Conservation (phyloP, 1,140 invertebrate species). For the Drosophila melanica region DNA sequence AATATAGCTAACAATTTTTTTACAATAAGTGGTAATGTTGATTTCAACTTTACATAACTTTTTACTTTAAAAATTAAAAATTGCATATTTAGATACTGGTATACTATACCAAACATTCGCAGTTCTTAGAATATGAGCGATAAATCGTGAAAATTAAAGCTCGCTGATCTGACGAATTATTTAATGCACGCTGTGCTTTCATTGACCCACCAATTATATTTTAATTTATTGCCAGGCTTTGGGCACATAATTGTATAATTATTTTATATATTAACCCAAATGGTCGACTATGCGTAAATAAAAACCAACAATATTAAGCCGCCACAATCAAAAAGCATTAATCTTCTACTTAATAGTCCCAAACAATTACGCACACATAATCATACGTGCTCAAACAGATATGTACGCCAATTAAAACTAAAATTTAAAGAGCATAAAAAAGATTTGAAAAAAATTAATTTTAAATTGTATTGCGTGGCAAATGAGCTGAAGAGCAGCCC, state of each 20-base stretch:
- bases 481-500: slow-evolving; percentile 15
- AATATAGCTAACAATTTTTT: too few relatives aligned
- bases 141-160: background rate
- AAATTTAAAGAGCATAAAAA: slow-evolving; percentile 17
- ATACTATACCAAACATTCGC: too few relatives aligned
- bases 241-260: slow-evolving; percentile 36
- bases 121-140: background rate
- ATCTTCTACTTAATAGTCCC: slow-evolving; percentile 33
- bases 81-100: too few relatives aligned
- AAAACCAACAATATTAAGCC: slow-evolving; percentile 41
- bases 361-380: slow-evolving; percentile 22
- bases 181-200: background rate
- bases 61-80: too few relatives aligned
- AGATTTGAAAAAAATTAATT: slow-evolving; percentile 14
- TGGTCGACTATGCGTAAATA: slow-evolving; percentile 8
- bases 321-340: slow-evolving; percentile 39
- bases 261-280: slow-evolving; percentile 36
- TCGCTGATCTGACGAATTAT: background rate
- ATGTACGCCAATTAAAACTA: slow-evolving; percentile 14
- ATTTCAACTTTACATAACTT: too few relatives aligned
- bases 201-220: slow-evolving; percentile 20
- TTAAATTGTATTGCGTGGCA: slow-evolving; percentile 31
- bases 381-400: background rate
- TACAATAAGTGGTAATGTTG: too few relatives aligned
- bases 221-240: slow-evolving; percentile 30